Conservation (phyloP, 1,140 invertebrate genomes). For the Drosophila rufa region DNA sequence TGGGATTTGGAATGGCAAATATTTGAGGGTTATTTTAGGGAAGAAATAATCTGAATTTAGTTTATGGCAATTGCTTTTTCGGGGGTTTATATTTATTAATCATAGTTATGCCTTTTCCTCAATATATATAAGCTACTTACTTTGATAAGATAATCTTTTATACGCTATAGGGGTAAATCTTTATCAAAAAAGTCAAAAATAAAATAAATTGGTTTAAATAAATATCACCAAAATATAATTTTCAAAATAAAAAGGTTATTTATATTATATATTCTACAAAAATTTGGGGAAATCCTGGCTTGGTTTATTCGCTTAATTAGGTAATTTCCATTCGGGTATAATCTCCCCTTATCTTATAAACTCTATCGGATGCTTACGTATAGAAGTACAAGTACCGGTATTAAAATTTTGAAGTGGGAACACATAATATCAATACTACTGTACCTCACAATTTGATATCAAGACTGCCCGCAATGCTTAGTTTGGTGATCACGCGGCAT, state of each 20-base stretch:
- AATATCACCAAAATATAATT: neutral
- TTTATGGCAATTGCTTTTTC: neutral
- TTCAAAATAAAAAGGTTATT: too few species aligned
- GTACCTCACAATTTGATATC: constrained; percentile 5
- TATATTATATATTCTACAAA: too few species aligned
- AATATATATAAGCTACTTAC: too few species aligned
- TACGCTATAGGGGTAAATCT: neutral
- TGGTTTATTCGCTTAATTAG: constrained; percentile 4
- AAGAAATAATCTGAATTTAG: neutral
- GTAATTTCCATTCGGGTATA: constrained; percentile 22
- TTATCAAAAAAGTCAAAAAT: neutral
- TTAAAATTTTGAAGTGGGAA: constrained; percentile 18
- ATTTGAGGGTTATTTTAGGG: too few species aligned
- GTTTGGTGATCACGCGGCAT: constrained; percentile 4
- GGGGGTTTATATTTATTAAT: neutral
- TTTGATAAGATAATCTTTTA: neutral
- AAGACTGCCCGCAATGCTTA: too few species aligned
- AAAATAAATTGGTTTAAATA: neutral
- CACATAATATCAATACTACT: constrained; percentile 28
- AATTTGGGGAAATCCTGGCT: neutral
- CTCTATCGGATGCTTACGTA: constrained; percentile 1
- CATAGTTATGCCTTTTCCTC: neutral
- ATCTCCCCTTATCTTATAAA: constrained; percentile 11
- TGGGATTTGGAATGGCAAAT: neutral
- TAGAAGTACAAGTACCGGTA: constrained; percentile 1